Conservation (phyloP, 2,113 vertebrate genomes). For the Grammatotria lemairii region DNA sequence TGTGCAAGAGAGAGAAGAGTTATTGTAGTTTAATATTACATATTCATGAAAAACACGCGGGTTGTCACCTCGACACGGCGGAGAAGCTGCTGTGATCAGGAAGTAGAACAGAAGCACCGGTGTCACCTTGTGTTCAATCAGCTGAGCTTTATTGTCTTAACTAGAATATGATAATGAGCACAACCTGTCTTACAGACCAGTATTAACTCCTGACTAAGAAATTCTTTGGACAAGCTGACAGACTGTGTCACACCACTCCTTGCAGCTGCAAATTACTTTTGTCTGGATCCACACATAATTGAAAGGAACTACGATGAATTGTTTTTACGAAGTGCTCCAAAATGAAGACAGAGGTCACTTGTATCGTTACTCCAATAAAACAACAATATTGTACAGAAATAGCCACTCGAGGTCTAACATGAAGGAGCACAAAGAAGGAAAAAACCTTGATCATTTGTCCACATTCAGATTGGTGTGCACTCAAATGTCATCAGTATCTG, state of each 20-base stretch:
- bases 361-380: background rate
- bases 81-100: background rate
- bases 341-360: background rate
- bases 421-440: background rate
- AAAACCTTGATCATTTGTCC: background rate
- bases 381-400: background rate
- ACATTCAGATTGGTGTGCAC: background rate
- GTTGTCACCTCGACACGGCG: background rate
- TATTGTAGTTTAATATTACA: background rate
- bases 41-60: slow-evolving; percentile 3
- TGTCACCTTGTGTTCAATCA: slow-evolving; percentile 4
- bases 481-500: background rate
- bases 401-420: background rate
- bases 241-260: background rate
- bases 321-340: background rate
- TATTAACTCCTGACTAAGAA: background rate
- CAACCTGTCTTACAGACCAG: background rate
- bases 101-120: background rate
- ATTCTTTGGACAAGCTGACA: slow-evolving; percentile 16
- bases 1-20: background rate
- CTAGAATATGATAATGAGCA: slow-evolving; percentile 29
- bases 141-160: slow-evolving; percentile 21
- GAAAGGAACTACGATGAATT: background rate
- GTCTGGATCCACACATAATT: background rate
- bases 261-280: slow-evolving; percentile 5